Evolutionary conservation across 2,888 invertebrate species (phyloP).

Genomic region (Myopa tessellatipennis): DNA sequence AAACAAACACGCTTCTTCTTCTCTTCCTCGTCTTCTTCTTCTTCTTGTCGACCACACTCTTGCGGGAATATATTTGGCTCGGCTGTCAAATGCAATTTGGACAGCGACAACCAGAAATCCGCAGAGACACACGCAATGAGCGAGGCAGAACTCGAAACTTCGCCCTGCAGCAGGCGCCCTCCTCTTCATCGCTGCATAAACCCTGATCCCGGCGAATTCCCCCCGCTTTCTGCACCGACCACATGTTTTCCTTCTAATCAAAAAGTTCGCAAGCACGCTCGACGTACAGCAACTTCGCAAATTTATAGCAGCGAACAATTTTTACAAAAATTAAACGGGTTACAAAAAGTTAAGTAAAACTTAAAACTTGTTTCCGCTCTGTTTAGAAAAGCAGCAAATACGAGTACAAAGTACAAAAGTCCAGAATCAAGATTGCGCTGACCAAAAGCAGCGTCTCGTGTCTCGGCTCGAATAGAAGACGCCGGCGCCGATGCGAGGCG

Average conservation of each 20-base stretch:
- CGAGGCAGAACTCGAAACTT: not conserved
- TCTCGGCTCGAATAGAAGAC: not conserved
- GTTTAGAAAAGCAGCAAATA: not conserved
- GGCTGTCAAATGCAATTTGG: constrained; percentile 37
- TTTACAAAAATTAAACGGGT: constrained; percentile 1
- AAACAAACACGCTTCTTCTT: not conserved
- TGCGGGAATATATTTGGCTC: constrained; percentile 32
- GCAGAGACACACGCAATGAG: constrained; percentile 27
- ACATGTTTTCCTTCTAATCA: constrained; percentile 15
- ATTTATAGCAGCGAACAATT: not conserved
- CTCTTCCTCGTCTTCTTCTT: not conserved
- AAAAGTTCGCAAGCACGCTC: constrained; percentile 25
- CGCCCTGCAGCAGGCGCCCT: constrained; percentile 1
- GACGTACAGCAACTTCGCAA: constrained; percentile 5
- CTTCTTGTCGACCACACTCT: constrained; percentile 11
- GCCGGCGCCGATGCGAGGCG: no score
- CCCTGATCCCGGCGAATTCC: constrained; percentile 19
- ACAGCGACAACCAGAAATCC: constrained; percentile 17
- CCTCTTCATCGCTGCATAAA: not conserved
- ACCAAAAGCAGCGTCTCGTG: constrained; percentile 20
- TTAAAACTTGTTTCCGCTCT: not conserved
- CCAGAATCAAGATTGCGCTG: constrained; percentile 8
- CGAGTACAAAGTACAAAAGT: constrained; percentile 2
- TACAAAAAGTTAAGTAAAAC: constrained; percentile 7
- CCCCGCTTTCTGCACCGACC: no score